Percentiles rank a stretch among this genome's conserved stretches.
Evolutionary conservation across 1,140 invertebrate species (phyloP).

Genomic region (Zaprionus kolodkinae): DNA sequence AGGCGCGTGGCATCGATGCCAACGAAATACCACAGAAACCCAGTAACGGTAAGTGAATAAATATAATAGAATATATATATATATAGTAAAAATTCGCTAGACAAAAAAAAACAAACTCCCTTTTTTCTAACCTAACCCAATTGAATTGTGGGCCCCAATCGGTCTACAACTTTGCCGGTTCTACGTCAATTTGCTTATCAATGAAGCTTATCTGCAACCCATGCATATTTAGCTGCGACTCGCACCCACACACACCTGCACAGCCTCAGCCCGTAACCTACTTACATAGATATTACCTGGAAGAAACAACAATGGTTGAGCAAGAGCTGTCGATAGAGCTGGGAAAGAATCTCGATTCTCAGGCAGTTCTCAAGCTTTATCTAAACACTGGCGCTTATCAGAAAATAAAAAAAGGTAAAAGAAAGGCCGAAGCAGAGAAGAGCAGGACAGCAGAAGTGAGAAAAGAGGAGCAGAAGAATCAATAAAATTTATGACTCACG

Average conservation of each 20-base stretch:
- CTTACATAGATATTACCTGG: constrained; percentile 26
- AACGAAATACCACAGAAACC: constrained; percentile 79
- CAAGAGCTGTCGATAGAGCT: constrained; percentile 31
- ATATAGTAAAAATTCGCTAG: background rate
- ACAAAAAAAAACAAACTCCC: background rate
- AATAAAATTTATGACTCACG: constrained; percentile 73
- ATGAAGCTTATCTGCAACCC: constrained; percentile 27
- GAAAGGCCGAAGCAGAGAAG: constrained; percentile 17
- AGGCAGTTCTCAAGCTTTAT: constrained; percentile 52
- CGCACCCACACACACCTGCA: constrained; percentile 7
- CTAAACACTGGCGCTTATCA: constrained; percentile 79
- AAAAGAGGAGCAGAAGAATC: constrained; percentile 34
- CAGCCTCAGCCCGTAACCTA: constrained; percentile 44
- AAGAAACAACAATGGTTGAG: constrained; percentile 16
- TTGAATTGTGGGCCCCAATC: constrained; percentile 12
- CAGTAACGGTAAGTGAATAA: constrained; percentile 83
- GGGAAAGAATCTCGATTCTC: constrained; percentile 7
- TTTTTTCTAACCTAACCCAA: background rate
- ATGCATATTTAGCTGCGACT: background rate
- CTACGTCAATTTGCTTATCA: constrained; percentile 52
- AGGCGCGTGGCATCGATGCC: constrained; percentile 68
- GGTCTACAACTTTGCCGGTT: constrained; percentile 29
- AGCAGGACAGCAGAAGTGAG: background rate
- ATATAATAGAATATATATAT: background rate
- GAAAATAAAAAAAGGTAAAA: constrained; percentile 26